Conservation (phyloP, 2,888 invertebrate genomes). For the Amorpha juglandis region DNA sequence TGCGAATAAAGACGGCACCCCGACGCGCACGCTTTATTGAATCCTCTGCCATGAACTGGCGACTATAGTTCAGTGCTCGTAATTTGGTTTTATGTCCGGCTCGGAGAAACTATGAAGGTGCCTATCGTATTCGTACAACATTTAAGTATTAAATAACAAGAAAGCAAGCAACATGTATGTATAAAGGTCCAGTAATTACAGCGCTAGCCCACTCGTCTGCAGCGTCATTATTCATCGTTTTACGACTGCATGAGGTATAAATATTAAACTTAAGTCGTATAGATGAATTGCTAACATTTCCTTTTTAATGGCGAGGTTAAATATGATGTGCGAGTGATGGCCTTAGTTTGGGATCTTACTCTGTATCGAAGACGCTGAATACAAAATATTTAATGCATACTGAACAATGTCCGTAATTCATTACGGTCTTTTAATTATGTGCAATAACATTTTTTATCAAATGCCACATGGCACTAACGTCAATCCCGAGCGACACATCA, state of each 20-base stretch:
- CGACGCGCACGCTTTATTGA: slow-evolving; percentile 56
- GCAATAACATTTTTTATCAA: slow-evolving; percentile 71
- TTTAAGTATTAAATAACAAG: slow-evolving; percentile 78
- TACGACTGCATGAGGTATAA: slow-evolving; percentile 83
- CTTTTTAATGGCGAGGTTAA: slow-evolving; percentile 82
- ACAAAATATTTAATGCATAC: slow-evolving; percentile 69
- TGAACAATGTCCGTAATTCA: slow-evolving; percentile 59
- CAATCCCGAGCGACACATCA: slow-evolving; percentile 47
- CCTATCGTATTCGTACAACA: slow-evolving; percentile 70
- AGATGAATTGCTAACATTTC: slow-evolving; percentile 83
- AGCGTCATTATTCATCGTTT: slow-evolving; percentile 84
- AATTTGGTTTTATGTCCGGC: slow-evolving; percentile 67
- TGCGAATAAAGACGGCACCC: slow-evolving; percentile 37
- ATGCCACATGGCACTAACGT: slow-evolving; percentile 53
- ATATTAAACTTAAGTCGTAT: slow-evolving; percentile 83
- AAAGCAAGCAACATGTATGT: slow-evolving; percentile 73
- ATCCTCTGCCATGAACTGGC: slow-evolving; percentile 51
- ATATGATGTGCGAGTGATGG: slow-evolving; percentile 75
- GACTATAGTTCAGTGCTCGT: slow-evolving; percentile 56
- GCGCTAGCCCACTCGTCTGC: slow-evolving; percentile 80
- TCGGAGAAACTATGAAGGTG: slow-evolving; percentile 61
- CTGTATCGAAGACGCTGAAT: slow-evolving; percentile 54
- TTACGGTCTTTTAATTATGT: slow-evolving; percentile 77
- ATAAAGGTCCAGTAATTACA: slow-evolving; percentile 81
- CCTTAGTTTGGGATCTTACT: slow-evolving; percentile 66